These are phyloP conservation scores for Invenusta paracnida DNA, from an alignment of 2,888 invertebrate species.

Conservation along the genomic window DNA sequence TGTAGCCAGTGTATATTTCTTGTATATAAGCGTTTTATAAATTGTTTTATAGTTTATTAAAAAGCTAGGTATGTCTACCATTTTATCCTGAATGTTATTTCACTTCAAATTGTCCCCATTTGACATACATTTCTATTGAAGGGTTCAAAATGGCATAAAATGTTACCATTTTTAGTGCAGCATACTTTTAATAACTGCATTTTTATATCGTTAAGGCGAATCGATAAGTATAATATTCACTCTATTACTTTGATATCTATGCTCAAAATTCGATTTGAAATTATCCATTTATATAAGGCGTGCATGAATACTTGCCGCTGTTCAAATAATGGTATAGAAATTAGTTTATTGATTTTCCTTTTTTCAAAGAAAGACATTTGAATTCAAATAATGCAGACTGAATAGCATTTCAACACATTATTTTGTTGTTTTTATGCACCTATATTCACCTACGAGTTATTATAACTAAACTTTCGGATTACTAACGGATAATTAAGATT, in stretches of 20 bases:
- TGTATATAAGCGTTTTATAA: background rate
- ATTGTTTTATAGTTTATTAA: background rate
- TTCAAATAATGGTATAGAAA: background rate
- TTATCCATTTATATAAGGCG: background rate
- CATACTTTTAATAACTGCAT: background rate
- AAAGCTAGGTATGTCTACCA: background rate
- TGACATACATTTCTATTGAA: background rate
- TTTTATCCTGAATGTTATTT: background rate
- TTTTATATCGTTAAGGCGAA: background rate
- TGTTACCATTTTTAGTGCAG: background rate
- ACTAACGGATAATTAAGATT: background rate
- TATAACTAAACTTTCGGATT: background rate
- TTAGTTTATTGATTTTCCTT: background rate
- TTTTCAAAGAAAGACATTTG: background rate
- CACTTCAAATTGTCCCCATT: background rate
- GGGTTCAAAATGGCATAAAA: background rate
- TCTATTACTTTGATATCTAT: background rate
- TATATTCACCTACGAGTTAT: background rate
- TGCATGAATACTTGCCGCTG: background rate
- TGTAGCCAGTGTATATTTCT: background rate
- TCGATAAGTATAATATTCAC: background rate
- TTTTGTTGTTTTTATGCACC: background rate
- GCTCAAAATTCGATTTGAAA: background rate
- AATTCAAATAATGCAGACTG: background rate
- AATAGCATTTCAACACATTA: background rate